phyloP scores from a whole-genome alignment of 2,888 invertebrate species.

The Allophyes oxyacanthae region DNA sequence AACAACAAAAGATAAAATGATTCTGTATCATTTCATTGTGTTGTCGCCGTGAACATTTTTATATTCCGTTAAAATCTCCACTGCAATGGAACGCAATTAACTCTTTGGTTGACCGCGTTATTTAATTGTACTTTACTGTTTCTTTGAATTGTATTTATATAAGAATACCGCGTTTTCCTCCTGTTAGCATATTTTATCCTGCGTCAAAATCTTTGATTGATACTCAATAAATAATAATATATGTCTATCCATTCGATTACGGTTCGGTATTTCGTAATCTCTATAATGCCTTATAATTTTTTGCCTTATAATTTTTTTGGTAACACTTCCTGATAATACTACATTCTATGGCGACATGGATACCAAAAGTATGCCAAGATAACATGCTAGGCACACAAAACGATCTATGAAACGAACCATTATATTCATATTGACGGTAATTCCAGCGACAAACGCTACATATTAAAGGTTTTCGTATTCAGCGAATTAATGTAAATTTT shows the following conservation, averaged over 20 bases:
- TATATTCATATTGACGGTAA: conserved; percentile 65
- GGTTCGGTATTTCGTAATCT: background rate
- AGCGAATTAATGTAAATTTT: conserved; percentile 68
- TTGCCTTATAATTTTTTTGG: too few species aligned
- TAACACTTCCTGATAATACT: conserved; percentile 1
- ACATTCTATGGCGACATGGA: conserved; percentile 12
- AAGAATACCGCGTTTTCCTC: background rate
- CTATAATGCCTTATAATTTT: too few species aligned
- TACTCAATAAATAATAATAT: conserved; percentile 7
- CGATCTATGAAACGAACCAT: conserved; percentile 40
- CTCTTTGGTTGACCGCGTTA: conserved; percentile 28
- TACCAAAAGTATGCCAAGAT: conserved; percentile 40
- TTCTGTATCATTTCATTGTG: conserved; percentile 44
- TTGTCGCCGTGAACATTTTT: conserved; percentile 19
- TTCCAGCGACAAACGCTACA: conserved; percentile 57
- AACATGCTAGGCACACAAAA: conserved; percentile 45
- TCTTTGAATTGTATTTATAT: conserved; percentile 1
- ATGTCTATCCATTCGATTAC: background rate
- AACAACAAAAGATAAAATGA: conserved; percentile 40
- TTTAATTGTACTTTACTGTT: conserved; percentile 14
- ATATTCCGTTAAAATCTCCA: conserved; percentile 30
- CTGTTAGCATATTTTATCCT: background rate
- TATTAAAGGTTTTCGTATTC: conserved; percentile 61
- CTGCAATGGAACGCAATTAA: conserved; percentile 28
- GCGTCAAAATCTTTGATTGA: background rate